Evolutionary conservation across 2,888 invertebrate species (phyloP).

Genomic region (Napeogenes inachia): DNA sequence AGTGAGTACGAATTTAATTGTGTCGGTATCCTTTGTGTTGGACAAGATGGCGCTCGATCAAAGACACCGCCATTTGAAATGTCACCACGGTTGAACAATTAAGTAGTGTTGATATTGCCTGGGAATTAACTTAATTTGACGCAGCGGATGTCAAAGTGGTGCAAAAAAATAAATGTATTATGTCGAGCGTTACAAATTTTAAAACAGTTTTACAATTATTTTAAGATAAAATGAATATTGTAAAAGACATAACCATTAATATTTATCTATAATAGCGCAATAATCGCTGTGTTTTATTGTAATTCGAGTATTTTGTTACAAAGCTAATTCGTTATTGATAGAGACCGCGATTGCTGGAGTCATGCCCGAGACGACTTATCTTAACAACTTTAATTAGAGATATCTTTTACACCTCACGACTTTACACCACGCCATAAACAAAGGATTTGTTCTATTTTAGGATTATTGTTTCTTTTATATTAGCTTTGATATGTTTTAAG

Average conservation of each 20-base stretch:
- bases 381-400: constrained; percentile 60
- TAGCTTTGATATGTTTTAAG: not conserved
- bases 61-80: constrained; percentile 68
- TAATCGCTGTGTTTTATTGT: constrained; percentile 15
- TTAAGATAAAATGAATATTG: not conserved
- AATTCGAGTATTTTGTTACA: constrained; percentile 43
- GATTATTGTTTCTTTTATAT: not conserved
- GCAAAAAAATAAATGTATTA: not conserved
- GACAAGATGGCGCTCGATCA: constrained; percentile 57
- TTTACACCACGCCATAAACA: constrained; percentile 7
- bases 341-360: constrained; percentile 48
- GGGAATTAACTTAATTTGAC: constrained; percentile 23
- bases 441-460: not conserved
- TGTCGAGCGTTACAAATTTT: too few relatives aligned
- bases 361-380: constrained; percentile 57
- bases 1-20: constrained; percentile 73
- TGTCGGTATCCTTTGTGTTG: constrained; percentile 61
- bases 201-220: too few relatives aligned
- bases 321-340: constrained; percentile 72
- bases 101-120: constrained; percentile 34
- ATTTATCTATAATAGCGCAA: constrained; percentile 21
- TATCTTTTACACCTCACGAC: constrained; percentile 48
- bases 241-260: constrained; percentile 16
- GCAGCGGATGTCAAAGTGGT: constrained; percentile 1
- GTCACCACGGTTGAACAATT: constrained; percentile 74